Base-by-base conservation (phyloP, 2,888 invertebrate species). In the Aproaerema taeniolella region DNA sequence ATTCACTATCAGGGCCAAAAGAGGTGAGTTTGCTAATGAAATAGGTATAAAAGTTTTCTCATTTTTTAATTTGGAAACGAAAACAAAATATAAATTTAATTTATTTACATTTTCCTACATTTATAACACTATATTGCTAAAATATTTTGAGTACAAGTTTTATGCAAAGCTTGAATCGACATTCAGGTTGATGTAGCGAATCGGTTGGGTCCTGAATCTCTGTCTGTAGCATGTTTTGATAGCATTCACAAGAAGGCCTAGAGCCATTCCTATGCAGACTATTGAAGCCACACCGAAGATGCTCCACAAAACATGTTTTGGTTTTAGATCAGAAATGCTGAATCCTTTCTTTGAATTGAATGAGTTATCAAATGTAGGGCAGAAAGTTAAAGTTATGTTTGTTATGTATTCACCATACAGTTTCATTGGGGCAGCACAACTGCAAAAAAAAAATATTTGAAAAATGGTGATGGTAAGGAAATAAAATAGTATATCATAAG, bases 11-110 rank as follows among this genome's bases (percentile, higher is more conserved):
- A 67, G 91, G 90, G 65, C 89, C 87, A 62, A 78, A 85, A 71
- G 88, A 92, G 91, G 92, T 92, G 76, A 87, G 86, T 67, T n/a
- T n/a, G n/a, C n/a, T n/a, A n/a, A n/a, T n/a, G 45, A 26, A 43
- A 38, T 32, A 45, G 47, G 47, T 52, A 41, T 43, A 43, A 38
- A 7, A 10, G 5, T 15, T 29, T n/a, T 36, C 8, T 2, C 9
- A 28, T 25, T n/a, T 7, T 15, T 36, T 36, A 16, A 16, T 16
- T 17, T 36, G 3, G 28, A n/a, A n/a, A 17, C 1, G 4, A 37
- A 37, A 26, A 28, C 13, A 28, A 35, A 35, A 33, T 7, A 36
- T 3, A 8, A 6, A n/a, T n/a, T n/a, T 14, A 14, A 16, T 15
- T 11, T 30, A 30, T 30, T 30, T 30, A 30, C 15, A 34, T 34